Conservation (phyloP, 35 echinoderm and acorn worm species). For the Heliocidaris tuberculata region DNA sequence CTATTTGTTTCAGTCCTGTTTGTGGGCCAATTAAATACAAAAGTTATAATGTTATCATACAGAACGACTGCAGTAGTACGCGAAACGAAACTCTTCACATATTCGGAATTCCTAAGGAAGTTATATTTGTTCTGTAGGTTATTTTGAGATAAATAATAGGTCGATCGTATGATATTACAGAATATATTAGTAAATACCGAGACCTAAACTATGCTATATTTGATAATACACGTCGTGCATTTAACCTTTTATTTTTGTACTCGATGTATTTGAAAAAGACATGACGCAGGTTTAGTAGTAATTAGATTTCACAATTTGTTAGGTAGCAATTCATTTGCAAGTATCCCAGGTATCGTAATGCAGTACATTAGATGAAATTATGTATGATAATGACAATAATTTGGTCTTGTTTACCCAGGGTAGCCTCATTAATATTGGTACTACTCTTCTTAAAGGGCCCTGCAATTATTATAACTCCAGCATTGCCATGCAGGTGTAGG, state of each 20-base stretch:
- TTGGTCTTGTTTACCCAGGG: too few species aligned
- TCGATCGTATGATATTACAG: background rate
- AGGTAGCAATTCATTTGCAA: background rate
- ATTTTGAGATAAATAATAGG: background rate
- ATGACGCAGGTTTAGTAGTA: background rate
- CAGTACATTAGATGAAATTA: too few species aligned
- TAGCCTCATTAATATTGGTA: too few species aligned
- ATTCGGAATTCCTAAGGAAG: background rate
- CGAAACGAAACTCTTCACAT: background rate
- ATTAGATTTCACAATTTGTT: background rate
- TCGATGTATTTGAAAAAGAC: too few species aligned
- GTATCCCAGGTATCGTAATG: background rate
- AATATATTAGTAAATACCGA: background rate
- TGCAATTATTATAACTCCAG: too few species aligned
- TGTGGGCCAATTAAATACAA: background rate
- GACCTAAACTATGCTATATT: too few species aligned
- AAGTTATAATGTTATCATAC: background rate
- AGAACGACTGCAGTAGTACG: background rate
- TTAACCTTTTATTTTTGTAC: too few species aligned
- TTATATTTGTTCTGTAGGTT: background rate
- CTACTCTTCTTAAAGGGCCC: too few species aligned
- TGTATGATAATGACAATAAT: too few species aligned
- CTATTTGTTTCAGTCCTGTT: background rate
- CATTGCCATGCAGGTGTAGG: too few species aligned
- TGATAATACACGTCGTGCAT: too few species aligned